Conservation (phyloP, 2,888 invertebrate species). For the Phortica magna region DNA sequence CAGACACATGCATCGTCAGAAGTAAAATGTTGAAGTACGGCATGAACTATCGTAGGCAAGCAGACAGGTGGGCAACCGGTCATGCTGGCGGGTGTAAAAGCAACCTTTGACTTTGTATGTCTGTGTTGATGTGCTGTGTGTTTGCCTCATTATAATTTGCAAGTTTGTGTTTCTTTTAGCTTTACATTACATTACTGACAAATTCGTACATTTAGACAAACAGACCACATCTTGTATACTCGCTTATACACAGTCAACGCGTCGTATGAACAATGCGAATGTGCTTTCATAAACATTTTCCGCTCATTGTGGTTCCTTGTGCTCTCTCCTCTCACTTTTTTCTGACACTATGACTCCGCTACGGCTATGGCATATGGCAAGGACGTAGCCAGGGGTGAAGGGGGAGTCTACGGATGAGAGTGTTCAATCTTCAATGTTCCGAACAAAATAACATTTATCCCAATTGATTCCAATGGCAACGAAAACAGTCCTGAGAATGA, state of each 20-base stretch:
- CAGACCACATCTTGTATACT: constrained; percentile 5
- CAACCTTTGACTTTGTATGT: constrained; percentile 51
- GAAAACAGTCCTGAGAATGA: too few species aligned
- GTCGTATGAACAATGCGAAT: constrained; percentile 53
- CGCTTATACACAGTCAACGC: constrained; percentile 38
- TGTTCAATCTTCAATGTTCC: too few species aligned
- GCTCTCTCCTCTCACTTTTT: not conserved
- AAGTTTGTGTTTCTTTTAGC: constrained; percentile 6
- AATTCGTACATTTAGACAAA: constrained; percentile 5
- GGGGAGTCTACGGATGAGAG: too few species aligned
- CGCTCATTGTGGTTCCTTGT: constrained; percentile 39
- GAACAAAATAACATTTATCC: too few species aligned
- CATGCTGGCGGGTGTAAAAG: constrained; percentile 24
- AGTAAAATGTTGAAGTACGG: not conserved
- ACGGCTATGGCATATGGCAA: not conserved
- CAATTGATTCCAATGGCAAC: too few species aligned
- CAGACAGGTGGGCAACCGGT: constrained; percentile 44
- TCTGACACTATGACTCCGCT: not conserved
- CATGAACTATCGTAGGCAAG: constrained; percentile 23
- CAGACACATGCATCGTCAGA: constrained; percentile 40
- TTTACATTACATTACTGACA: constrained; percentile 9
- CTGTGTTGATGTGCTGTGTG: not conserved
- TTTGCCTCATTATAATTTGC: constrained; percentile 60
- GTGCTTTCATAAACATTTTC: constrained; percentile 41
- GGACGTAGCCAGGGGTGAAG: too few species aligned